A percentile compares a stretch with the other conserved stretches of the same genome.
Evolutionary conservation across 2,113 vertebrate genomes (phyloP).

Genomic region (Psittacus erithacus): DNA sequence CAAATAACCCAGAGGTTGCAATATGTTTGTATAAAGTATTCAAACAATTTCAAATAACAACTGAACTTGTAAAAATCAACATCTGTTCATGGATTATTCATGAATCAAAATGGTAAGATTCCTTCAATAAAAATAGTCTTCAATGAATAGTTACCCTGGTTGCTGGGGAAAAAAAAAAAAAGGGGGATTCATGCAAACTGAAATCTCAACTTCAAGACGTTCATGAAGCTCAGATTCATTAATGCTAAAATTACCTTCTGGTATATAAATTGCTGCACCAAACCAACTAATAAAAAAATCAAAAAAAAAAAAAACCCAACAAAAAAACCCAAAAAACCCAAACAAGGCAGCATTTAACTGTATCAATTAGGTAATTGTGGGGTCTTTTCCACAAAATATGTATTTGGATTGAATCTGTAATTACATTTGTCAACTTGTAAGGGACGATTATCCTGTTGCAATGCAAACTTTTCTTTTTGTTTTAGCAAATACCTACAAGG

Average conservation of each 20-base stretch:
- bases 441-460: conserved; percentile 47
- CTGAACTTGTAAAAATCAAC: conserved; percentile 64
- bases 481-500: conserved; percentile 51
- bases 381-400: conserved; percentile 1
- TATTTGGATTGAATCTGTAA: conserved; percentile 54
- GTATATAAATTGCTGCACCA: conserved; percentile 24
- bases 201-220: conserved; percentile 48
- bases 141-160: neutral
- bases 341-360: conserved; percentile 11
- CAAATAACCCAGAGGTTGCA: conserved; percentile 61
- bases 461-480: conserved; percentile 26
- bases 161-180: conserved; percentile 1
- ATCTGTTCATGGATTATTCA: conserved; percentile 72
- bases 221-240: conserved; percentile 32
- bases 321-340: neutral
- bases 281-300: neutral
- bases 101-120: conserved; percentile 48
- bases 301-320: neutral
- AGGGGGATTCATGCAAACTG: neutral
- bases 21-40: conserved; percentile 59
- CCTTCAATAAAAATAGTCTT: conserved; percentile 28
- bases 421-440: conserved; percentile 50
- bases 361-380: conserved; percentile 12
- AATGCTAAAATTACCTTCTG: conserved; percentile 35
- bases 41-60: conserved; percentile 64